These are phyloP conservation scores for Alosa alosa DNA, from an alignment of 2,113 vertebrate species.

Conservation along the genomic window DNA sequence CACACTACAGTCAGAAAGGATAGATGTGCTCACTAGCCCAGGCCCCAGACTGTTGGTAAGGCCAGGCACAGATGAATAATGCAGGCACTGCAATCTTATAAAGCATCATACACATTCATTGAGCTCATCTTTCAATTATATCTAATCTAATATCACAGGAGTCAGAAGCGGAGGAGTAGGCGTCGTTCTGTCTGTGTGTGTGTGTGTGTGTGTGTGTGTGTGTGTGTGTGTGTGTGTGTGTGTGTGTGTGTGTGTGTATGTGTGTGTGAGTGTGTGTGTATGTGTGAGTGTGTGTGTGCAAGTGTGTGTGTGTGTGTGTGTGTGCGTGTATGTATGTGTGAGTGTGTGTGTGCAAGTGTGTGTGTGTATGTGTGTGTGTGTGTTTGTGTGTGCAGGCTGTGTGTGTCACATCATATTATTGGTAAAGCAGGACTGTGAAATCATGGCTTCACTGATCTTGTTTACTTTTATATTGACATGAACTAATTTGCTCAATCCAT, in stretches of 20 bases:
- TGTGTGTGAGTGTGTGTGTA: neutral
- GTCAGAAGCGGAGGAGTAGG: neutral
- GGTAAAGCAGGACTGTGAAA: too few species aligned
- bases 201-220: neutral
- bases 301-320: neutral
- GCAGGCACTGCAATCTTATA: neutral
- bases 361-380: neutral
- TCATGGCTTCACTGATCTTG: neutral
- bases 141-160: conserved; percentile 4
- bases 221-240: neutral
- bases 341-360: too few species aligned
- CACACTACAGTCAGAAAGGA: neutral
- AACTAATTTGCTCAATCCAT: neutral
- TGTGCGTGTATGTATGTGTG: neutral
- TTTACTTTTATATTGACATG: neutral
- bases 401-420: neutral
- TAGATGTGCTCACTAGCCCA: neutral
- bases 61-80: neutral
- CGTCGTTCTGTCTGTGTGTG: neutral
- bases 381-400: neutral
- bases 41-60: neutral
- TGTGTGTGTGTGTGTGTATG: neutral
- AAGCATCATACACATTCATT: neutral
- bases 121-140: conserved; percentile 8
- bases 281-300: neutral